These are phyloP conservation scores for Elachura formosa DNA, from an alignment of 2,113 vertebrate genomes.

Conservation along the genomic window DNA sequence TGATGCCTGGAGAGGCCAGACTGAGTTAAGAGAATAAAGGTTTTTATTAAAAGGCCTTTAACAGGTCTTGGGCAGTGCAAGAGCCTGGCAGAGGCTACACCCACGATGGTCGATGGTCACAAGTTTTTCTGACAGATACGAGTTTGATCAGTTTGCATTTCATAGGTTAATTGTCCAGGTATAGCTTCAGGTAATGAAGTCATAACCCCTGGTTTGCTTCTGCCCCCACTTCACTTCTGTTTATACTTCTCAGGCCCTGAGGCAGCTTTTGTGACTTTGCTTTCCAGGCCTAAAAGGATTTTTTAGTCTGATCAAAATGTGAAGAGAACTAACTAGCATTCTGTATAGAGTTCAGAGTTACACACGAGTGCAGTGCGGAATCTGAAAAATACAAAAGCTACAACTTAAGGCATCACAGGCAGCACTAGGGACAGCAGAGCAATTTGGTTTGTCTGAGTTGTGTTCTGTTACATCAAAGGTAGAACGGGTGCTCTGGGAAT, in stretches of 20 bases:
- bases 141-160: neutral
- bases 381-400: neutral
- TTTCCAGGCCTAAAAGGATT: neutral
- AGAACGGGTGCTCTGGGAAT: neutral
- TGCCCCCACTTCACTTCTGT: neutral
- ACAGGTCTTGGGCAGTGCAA: neutral
- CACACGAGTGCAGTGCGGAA: too few species aligned
- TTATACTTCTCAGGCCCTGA: neutral
- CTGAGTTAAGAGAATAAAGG: too few species aligned
- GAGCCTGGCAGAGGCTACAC: neutral
- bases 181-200: neutral
- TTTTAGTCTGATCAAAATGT: neutral
- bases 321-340: neutral
- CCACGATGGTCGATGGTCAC: accelerated
- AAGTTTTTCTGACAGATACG: neutral
- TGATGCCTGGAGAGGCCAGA: neutral
- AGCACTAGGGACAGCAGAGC: neutral
- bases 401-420: neutral
- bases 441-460: neutral
- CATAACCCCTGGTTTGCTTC: neutral
- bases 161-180: neutral
- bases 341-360: neutral
- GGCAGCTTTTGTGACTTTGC: neutral
- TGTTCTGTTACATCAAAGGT: neutral
- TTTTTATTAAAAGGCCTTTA: neutral